Evolutionary conservation across 2,888 invertebrate genomes (phyloP).

Genomic region (Eurytoma adleriae): DNA sequence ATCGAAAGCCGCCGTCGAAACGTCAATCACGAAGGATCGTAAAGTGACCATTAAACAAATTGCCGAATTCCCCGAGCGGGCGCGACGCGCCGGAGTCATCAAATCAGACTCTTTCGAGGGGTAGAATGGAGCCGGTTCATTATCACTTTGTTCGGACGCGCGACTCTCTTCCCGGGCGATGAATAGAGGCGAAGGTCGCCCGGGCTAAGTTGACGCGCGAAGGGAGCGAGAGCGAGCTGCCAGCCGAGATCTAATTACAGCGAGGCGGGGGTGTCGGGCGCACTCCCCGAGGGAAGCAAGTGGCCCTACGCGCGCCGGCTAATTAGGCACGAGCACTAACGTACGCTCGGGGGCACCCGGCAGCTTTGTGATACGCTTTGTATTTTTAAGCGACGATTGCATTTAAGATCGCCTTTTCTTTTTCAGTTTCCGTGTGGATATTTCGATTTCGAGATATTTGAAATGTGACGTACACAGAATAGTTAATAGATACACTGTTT

Average conservation of each 20-base stretch:
- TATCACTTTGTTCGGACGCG: constrained; percentile 50
- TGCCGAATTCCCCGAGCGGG: constrained; percentile 5
- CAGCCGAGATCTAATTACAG: constrained; percentile 70
- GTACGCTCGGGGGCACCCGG: too few relatives aligned
- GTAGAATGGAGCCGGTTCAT: constrained; percentile 39
- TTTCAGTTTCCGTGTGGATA: too few relatives aligned
- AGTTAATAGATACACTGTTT: too few relatives aligned
- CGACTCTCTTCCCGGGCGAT: constrained; percentile 16
- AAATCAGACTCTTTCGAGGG: constrained; percentile 4
- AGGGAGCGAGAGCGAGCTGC: constrained; percentile 61
- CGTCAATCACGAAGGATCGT: too few relatives aligned
- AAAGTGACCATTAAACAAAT: constrained; percentile 20
- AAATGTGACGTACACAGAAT: too few relatives aligned
- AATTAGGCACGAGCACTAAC: constrained; percentile 63
- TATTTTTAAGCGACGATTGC: too few relatives aligned
- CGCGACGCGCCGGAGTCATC: not conserved
- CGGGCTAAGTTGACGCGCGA: constrained; percentile 64
- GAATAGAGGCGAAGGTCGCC: constrained; percentile 14
- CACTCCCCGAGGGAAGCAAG: constrained; percentile 40
- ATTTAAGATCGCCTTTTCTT: too few relatives aligned
- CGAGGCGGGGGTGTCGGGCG: constrained; percentile 60
- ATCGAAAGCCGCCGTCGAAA: too few relatives aligned
- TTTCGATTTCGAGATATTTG: too few relatives aligned
- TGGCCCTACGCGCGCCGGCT: constrained; percentile 60
- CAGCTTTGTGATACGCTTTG: too few relatives aligned